These are phyloP conservation scores for Eriosoma lanigerum DNA, from an alignment of 1,140 invertebrate species.

Conservation along the genomic window DNA sequence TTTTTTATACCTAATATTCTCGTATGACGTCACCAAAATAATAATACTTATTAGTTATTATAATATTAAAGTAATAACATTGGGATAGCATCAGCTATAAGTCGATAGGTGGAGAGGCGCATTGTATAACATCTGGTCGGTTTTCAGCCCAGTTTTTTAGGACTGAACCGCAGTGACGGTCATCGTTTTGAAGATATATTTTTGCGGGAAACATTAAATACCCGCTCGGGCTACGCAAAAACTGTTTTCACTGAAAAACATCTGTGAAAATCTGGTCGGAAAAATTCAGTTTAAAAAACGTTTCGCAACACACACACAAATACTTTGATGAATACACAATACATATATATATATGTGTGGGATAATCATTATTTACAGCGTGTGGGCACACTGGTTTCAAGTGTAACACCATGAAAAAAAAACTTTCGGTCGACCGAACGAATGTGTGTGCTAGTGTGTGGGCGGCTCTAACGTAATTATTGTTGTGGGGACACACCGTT, in stretches of 20 bases:
- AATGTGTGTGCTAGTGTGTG: neutral
- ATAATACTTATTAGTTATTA: too few species aligned
- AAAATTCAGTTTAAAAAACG: neutral
- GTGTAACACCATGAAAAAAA: constrained; percentile 30
- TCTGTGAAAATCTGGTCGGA: neutral
- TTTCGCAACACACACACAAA: neutral
- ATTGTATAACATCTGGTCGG: neutral
- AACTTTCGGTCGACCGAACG: constrained; percentile 19
- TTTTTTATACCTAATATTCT: too few species aligned
- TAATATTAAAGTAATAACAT: neutral
- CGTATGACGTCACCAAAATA: too few species aligned
- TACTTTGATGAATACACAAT: too few species aligned
- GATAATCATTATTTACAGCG: constrained; percentile 23
- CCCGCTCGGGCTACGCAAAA: too few species aligned
- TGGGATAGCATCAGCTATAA: too few species aligned
- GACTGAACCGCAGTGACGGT: too few species aligned
- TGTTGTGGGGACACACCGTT: constrained; percentile 3
- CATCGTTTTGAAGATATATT: neutral
- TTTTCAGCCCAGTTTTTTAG: too few species aligned
- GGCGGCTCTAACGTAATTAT: constrained; percentile 40
- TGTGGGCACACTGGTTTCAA: constrained; percentile 51
- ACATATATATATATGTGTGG: neutral
- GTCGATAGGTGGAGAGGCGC: too few species aligned
- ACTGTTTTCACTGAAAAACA: too few species aligned
- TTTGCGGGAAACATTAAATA: neutral